phyloP scores from a whole-genome alignment of 2,888 invertebrate species.

The Tipula unca region DNA sequence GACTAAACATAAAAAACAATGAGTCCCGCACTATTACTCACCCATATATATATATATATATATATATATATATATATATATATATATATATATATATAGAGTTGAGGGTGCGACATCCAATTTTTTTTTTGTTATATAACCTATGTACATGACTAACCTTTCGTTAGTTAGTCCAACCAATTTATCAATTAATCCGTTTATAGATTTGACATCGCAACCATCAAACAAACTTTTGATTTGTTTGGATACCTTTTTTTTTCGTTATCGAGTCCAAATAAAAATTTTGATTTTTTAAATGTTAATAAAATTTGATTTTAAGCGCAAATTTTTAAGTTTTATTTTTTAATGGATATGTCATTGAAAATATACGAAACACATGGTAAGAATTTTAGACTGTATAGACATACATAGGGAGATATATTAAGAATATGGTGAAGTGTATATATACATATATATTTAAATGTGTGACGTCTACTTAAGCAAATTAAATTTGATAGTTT shows the following conservation, averaged over 20 bases:
- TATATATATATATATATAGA: not conserved
- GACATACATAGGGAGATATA: not conserved
- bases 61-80: not conserved
- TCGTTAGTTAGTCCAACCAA: not conserved
- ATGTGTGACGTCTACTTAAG: not conserved
- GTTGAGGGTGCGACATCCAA: not conserved
- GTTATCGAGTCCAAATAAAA: not conserved
- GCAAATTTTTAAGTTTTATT: not conserved
- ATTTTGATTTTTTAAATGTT: not conserved
- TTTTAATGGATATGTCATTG: not conserved
- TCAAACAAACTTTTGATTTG: not conserved
- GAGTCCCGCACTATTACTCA: not conserved
- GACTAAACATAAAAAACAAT: not conserved
- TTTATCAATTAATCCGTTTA: not conserved
- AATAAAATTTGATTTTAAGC: not conserved
- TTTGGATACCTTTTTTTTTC: too few species aligned
- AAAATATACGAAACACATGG: not conserved
- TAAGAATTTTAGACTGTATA: not conserved
- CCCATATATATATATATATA: not conserved
- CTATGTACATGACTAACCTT: not conserved
- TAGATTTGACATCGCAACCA: not conserved
- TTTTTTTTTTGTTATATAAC: not conserved
- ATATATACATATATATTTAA: not conserved
- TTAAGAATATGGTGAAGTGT: not conserved
- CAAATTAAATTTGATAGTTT: not conserved